Evolutionary conservation across 1,140 invertebrate species (phyloP).

Genomic region (Ephestia elutella): DNA sequence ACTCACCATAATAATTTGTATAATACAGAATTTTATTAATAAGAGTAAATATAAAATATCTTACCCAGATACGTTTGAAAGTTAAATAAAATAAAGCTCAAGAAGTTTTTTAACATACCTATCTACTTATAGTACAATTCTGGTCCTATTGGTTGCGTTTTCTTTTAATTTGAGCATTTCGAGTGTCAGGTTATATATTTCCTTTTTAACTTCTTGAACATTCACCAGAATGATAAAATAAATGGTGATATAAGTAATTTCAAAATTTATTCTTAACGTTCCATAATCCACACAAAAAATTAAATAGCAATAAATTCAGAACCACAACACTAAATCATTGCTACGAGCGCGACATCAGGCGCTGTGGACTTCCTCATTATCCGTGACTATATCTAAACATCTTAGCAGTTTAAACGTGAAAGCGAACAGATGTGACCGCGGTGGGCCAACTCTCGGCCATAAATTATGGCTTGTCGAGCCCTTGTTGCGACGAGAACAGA

Average conservation of each 20-base stretch:
- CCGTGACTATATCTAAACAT: background rate
- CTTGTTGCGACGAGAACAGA: constrained; percentile 28
- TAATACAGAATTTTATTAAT: too few species aligned
- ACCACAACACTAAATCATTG: constrained; percentile 1
- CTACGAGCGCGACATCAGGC: background rate
- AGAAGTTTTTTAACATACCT: too few species aligned
- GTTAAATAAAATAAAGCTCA: too few species aligned
- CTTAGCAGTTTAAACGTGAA: constrained; percentile 21
- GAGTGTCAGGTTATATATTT: background rate
- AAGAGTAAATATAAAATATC: too few species aligned
- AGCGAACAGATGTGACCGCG: constrained; percentile 40
- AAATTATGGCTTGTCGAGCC: constrained; percentile 51
- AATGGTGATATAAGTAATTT: too few species aligned
- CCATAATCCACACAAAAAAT: background rate
- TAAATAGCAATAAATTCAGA: background rate
- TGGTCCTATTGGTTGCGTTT: too few species aligned
- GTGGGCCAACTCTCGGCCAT: constrained; percentile 32
- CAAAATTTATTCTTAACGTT: background rate
- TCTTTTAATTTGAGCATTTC: too few species aligned
- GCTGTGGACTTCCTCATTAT: background rate
- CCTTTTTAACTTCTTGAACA: background rate
- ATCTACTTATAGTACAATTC: too few species aligned
- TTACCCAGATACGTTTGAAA: too few species aligned
- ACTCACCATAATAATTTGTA: too few species aligned
- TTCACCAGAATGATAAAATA: too few species aligned